A percentile compares a stretch with the other conserved stretches of the same genome.
Evolutionary conservation across 2,888 invertebrate species (phyloP).

Genomic region (Furcula furcula): DNA sequence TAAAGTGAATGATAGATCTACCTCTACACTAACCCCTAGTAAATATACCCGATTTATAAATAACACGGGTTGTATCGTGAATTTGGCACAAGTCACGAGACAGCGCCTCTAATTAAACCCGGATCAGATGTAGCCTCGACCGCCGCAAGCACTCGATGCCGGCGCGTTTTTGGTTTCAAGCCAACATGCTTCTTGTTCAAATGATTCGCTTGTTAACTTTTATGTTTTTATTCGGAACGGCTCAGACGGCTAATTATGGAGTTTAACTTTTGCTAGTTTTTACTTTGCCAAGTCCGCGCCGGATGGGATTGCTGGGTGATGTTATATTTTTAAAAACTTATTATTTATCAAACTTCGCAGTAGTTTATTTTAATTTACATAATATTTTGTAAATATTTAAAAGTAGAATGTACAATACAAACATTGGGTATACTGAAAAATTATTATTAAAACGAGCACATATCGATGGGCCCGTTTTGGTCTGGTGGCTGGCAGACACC

Average conservation of each 20-base stretch:
- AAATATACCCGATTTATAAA: slow-evolving; percentile 22
- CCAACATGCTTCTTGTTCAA: slow-evolving; percentile 64
- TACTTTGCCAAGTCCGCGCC: slow-evolving; percentile 3
- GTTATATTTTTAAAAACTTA: slow-evolving; percentile 8
- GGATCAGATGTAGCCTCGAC: slow-evolving; percentile 60
- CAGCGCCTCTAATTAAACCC: slow-evolving; percentile 64
- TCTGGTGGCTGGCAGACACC: too few species aligned
- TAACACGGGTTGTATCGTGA: slow-evolving; percentile 34
- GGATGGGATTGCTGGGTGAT: slow-evolving; percentile 20
- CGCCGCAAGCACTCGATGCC: slow-evolving; percentile 38
- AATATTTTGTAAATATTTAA: too few species aligned
- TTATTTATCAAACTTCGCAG: slow-evolving; percentile 10
- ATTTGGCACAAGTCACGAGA: slow-evolving; percentile 44
- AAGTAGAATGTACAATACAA: too few species aligned
- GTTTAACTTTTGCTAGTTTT: slow-evolving; percentile 23
- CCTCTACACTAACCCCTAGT: too few species aligned
- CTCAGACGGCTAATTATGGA: slow-evolving; percentile 30
- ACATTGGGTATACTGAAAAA: too few species aligned
- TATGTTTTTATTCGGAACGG: slow-evolving; percentile 41
- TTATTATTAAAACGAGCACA: too few species aligned
- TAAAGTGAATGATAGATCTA: too few species aligned
- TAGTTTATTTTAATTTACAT: slow-evolving; percentile 18
- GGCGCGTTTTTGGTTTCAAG: slow-evolving; percentile 62
- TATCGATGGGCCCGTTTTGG: too few species aligned
- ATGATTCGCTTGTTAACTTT: slow-evolving; percentile 63